These are phyloP conservation scores for Bagarius yarrelli DNA, from an alignment of 2,113 vertebrate genomes.

Conservation along the genomic window DNA sequence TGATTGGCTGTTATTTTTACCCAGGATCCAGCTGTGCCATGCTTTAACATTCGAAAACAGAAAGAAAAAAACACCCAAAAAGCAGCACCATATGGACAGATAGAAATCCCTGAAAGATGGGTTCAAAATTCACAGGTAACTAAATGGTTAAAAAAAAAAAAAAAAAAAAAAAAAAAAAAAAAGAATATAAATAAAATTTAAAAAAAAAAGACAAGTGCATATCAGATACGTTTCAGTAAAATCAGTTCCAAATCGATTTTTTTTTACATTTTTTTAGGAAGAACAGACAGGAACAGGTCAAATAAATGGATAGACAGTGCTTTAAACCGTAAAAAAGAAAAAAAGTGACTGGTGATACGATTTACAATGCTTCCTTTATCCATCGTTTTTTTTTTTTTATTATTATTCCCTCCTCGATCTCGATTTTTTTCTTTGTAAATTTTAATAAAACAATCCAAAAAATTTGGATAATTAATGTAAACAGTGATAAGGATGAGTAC, in stretches of 20 bases:
- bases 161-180: not conserved
- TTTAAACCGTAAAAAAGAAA: not conserved
- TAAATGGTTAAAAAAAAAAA: not conserved
- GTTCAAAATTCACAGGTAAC: conserved; percentile 27
- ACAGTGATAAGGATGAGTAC: conserved; percentile 41
- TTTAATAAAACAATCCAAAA: conserved; percentile 39
- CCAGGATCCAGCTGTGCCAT: not conserved
- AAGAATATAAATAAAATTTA: not conserved
- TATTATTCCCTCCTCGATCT: too few species aligned
- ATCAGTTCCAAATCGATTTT: conserved; percentile 14
- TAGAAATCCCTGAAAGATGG: conserved; percentile 20
- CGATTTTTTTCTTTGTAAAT: conserved; percentile 40
- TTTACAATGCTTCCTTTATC: not conserved
- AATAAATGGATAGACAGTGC: not conserved
- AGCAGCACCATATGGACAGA: not conserved
- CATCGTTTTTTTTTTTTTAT: not conserved
- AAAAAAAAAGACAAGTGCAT: conserved; percentile 35
- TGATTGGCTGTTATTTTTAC: conserved; percentile 5
- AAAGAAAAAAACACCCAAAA: not conserved
- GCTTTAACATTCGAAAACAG: not conserved
- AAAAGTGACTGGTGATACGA: not conserved
- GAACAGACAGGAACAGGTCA: not conserved
- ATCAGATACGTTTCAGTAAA: conserved; percentile 35
- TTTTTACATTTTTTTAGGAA: not conserved
- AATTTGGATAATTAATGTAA: conserved; percentile 53